Conservation (phyloP, 2,797 vertebrate species). For the Xenops minutus region DNA sequence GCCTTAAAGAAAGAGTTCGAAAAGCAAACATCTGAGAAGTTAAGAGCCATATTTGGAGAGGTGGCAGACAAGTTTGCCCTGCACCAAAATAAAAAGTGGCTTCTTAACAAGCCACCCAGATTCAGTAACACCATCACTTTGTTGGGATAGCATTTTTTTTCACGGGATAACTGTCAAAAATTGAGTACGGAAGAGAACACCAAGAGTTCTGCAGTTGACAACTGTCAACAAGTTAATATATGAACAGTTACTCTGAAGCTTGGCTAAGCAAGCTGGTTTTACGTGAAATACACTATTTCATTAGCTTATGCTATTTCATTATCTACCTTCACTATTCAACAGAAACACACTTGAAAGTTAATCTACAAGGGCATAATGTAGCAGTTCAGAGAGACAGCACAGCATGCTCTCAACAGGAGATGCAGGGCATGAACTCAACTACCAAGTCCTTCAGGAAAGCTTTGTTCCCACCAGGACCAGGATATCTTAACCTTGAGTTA, state of each 20-base stretch:
- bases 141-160: background rate
- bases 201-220: background rate
- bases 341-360: background rate
- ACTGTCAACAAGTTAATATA: background rate
- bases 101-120: background rate
- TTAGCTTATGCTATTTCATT: background rate
- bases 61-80: background rate
- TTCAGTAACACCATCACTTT: background rate
- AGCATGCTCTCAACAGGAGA: background rate
- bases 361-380: rapidly evolving
- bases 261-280: background rate
- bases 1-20: background rate
- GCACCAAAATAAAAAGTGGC: background rate
- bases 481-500: background rate
- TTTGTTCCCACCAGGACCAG: background rate
- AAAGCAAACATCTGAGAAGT: background rate
- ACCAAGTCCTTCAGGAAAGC: background rate
- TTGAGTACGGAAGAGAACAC: background rate
- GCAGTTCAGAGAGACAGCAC: background rate
- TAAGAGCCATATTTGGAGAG: background rate
- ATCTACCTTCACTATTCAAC: background rate
- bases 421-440: background rate
- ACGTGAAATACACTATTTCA: background rate
- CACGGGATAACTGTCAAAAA: background rate
- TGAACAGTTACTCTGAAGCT: background rate